These are phyloP conservation scores for Oceanodroma tethys DNA, from an alignment of 2,113 vertebrate species.

Conservation along the genomic window DNA sequence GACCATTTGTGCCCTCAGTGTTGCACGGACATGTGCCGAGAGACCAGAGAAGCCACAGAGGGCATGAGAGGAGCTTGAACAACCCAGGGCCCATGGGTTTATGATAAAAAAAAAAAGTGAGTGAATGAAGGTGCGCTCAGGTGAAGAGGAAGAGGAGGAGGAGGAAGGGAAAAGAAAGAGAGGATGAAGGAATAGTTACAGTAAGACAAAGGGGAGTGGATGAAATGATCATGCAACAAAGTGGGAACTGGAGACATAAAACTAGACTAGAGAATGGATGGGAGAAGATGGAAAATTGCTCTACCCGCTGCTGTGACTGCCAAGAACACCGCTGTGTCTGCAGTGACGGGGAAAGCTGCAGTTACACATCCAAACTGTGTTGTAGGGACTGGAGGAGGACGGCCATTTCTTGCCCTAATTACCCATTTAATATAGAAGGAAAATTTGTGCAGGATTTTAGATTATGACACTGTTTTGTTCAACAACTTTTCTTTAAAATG, in stretches of 20 bases:
- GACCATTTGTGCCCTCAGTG: background rate
- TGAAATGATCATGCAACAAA: background rate
- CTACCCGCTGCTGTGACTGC: background rate
- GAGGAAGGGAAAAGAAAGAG: background rate
- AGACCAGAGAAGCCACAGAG: background rate
- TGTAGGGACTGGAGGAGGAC: background rate
- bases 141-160: background rate
- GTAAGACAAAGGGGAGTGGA: background rate
- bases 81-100: background rate
- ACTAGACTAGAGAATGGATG: background rate
- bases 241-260: background rate
- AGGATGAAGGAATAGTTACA: background rate
- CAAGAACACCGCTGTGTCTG: background rate
- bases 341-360: background rate
- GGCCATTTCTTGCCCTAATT: background rate
- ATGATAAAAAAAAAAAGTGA: background rate
- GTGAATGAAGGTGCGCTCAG: background rate
- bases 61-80: background rate
- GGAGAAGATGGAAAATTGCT: slow-evolving; percentile 10
- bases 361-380: background rate
- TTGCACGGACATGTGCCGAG: accelerated
- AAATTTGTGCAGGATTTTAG: background rate
- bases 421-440: background rate
- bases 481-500: background rate
- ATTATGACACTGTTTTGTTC: background rate